These are phyloP conservation scores for Limnephilus auricula DNA, from an alignment of 2,888 invertebrate genomes.

Conservation along the genomic window DNA sequence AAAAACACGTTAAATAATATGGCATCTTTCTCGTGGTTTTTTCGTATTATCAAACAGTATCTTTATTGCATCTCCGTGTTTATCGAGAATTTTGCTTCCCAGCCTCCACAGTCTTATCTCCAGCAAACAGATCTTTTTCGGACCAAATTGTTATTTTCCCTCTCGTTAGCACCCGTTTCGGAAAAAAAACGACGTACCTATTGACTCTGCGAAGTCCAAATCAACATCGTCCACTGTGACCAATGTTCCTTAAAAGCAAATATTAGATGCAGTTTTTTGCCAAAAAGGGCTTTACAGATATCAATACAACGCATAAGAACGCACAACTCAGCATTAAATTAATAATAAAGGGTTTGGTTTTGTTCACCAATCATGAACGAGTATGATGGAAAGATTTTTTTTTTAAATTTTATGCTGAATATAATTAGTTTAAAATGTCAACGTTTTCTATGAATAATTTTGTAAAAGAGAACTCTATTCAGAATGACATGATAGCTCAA, in stretches of 20 bases:
- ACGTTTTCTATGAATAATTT: background rate
- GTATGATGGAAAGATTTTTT: too few species aligned
- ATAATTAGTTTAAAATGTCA: background rate
- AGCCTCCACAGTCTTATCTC: constrained; percentile 59
- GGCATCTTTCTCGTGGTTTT: background rate
- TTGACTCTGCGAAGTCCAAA: constrained; percentile 13
- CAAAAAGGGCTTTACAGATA: background rate
- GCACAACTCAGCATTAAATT: background rate
- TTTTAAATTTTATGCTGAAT: too few species aligned
- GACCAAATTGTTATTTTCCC: constrained; percentile 52
- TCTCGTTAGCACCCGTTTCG: constrained; percentile 64
- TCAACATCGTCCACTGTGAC: background rate
- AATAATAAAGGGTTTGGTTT: background rate
- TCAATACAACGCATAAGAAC: background rate
- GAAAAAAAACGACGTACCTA: constrained; percentile 23
- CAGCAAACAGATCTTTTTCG: constrained; percentile 48
- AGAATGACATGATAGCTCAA: background rate
- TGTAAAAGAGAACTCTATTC: background rate
- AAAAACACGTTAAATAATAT: background rate
- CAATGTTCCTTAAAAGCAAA: background rate
- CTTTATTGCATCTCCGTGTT: constrained; percentile 54
- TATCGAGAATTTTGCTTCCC: constrained; percentile 55
- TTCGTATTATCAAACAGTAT: constrained; percentile 15
- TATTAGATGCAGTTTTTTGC: background rate
- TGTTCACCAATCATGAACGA: background rate